Percentiles rank a stretch among this genome's conserved stretches.
These are phyloP conservation scores for Bombus huntii DNA, from an alignment of 1,140 invertebrate species.

Conservation along the genomic window DNA sequence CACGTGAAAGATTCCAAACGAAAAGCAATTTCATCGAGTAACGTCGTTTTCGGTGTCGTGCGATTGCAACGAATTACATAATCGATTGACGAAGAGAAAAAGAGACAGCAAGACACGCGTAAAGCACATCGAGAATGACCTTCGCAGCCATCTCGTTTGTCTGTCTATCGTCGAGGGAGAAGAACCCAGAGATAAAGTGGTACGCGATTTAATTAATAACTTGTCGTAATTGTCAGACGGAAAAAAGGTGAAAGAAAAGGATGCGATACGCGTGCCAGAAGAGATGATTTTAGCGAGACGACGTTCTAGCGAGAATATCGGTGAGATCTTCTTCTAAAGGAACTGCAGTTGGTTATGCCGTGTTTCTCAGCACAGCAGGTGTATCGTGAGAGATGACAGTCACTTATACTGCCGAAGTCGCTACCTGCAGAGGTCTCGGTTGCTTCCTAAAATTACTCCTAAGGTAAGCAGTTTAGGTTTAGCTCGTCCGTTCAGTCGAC, in stretches of 20 bases:
- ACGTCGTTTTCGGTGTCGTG: neutral
- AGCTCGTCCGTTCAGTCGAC: neutral
- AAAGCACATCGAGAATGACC: constrained; percentile 39
- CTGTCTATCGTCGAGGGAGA: constrained; percentile 18
- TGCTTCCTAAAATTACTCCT: constrained; percentile 92
- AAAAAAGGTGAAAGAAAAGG: neutral
- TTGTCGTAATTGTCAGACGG: neutral
- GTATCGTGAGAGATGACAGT: constrained; percentile 88
- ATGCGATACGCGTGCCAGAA: neutral
- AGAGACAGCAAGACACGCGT: neutral
- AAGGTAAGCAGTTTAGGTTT: constrained; percentile 82
- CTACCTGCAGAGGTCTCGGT: constrained; percentile 92
- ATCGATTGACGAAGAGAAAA: neutral
- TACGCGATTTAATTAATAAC: constrained; percentile 31
- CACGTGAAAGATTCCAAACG: neutral
- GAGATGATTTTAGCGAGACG: constrained; percentile 10
- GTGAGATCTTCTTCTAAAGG: constrained; percentile 14
- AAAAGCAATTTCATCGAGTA: constrained; percentile 7
- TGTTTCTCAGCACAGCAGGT: neutral
- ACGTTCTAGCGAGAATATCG: neutral
- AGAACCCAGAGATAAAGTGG: constrained; percentile 31
- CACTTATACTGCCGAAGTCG: constrained; percentile 94
- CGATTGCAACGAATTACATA: constrained; percentile 38
- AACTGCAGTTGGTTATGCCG: constrained; percentile 10
- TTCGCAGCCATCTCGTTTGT: constrained; percentile 32